Evolutionary conservation across 2,888 invertebrate species (phyloP).

Genomic region (Rhaphigaster nebulosa): DNA sequence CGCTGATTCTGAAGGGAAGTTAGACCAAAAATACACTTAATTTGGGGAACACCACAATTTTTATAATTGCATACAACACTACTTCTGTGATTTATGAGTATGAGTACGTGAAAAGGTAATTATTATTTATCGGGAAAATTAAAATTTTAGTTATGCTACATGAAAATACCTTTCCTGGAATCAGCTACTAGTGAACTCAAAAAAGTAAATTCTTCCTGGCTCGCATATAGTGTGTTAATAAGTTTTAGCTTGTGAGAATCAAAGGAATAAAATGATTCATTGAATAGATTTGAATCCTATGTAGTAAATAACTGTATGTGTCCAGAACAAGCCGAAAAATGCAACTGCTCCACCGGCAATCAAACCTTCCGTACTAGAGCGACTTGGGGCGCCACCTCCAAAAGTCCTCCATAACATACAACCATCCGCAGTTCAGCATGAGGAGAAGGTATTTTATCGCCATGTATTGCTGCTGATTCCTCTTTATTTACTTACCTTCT

Average conservation of each 20-base stretch:
- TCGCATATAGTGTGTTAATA: background rate
- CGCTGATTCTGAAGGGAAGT: no score
- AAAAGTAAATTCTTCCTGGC: background rate
- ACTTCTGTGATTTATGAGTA: background rate
- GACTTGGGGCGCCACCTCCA: slow-evolving; percentile 69
- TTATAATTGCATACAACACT: no score
- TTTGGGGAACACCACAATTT: no score
- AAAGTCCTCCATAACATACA: slow-evolving; percentile 65
- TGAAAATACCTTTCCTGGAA: background rate
- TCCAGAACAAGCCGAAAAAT: slow-evolving; percentile 63
- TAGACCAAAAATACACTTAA: no score
- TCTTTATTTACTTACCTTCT: slow-evolving; percentile 45
- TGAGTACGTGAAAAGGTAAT: background rate
- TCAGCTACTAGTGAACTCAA: background rate
- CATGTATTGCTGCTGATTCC: slow-evolving; percentile 41
- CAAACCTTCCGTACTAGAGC: slow-evolving; percentile 70
- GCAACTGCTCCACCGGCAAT: slow-evolving; percentile 57
- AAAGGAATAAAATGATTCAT: background rate
- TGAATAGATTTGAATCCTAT: background rate
- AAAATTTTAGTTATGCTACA: background rate
- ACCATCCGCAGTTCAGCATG: slow-evolving; percentile 63
- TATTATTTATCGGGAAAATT: background rate
- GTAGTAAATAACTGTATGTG: slow-evolving; percentile 55
- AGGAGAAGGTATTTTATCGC: slow-evolving; percentile 63
- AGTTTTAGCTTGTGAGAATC: background rate